Evolutionary conservation across 92 coral and sea anemone species (phyloP), one percentile per base, ranked within the genome.

Genomic region (Siderastrea radians): DNA sequence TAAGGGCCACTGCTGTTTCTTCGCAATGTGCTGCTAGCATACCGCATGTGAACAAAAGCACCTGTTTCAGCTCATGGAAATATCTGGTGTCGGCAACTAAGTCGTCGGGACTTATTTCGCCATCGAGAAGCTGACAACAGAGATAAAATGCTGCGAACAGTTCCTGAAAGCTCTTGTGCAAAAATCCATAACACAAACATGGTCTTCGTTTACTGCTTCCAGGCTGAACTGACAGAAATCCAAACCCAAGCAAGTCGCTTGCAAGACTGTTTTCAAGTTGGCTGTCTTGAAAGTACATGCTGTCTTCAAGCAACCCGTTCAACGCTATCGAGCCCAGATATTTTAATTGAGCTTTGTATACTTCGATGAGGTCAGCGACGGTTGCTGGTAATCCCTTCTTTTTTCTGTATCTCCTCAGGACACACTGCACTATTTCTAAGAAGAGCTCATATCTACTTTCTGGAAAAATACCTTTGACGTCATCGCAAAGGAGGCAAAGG

Each of bases 61-160:
- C 38, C 38, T 26, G 38, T 26, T 26, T 26, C 38, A 26, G 38
- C 38, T 26, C 38, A 58, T 58, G 62, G 62, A 58, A 58, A 58
- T 58, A 58, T 58, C 62, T 58, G 15, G 10, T 12, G 62, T 58
- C 62, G 62, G 62, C 15, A 10, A 58, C 15, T 15, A 58, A 10
- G 62, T 58, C 15, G 10, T 58, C 62, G 10, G 62, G 62, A 58
- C 16, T 10, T 10, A 58, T 58, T 58, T 5, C 7, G 62, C 15
- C 15, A 58, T 58, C 62, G 13, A 10, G 62, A 58, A 58, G 10
- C 15, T 58, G 62, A 15, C 62, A 58, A 58, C 62, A 68, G 12
- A 68, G 9, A 19, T 68, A 68, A 68, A 64, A 85, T 60, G 89
- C 89, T 26, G 89, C 83, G 6, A 85, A 65, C 47, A 74, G 74